Conservation (phyloP, 2,888 invertebrate species). For the Thera britannica region DNA sequence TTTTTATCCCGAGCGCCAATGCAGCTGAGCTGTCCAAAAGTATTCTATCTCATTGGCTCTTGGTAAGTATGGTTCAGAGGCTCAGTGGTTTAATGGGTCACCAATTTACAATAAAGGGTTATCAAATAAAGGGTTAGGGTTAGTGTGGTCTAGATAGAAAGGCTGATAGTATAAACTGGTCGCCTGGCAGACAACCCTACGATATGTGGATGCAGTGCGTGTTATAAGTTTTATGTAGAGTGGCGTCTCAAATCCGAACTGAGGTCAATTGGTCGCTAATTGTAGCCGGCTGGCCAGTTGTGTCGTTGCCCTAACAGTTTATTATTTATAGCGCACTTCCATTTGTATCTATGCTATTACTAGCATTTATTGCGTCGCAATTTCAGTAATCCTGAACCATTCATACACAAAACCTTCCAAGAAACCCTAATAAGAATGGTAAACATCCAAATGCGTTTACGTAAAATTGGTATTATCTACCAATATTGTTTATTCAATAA, state of each 20-base stretch:
- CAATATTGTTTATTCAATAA: too few species aligned
- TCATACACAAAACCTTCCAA: not conserved
- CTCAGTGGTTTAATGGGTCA: not conserved
- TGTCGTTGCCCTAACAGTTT: slow-evolving; percentile 66
- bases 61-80: too few species aligned
- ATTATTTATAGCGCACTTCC: slow-evolving; percentile 53
- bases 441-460: too few species aligned
- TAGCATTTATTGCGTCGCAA: not conserved
- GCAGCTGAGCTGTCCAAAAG: too few species aligned
- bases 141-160: not conserved
- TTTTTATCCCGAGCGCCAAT: too few species aligned
- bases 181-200: slow-evolving; percentile 15
- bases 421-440: too few species aligned
- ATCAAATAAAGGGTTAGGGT: too few species aligned
- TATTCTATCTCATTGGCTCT: too few species aligned
- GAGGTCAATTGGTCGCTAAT: slow-evolving; percentile 80
- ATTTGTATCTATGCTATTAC: slow-evolving; percentile 24
- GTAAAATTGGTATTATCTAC: too few species aligned
- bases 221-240: slow-evolving; percentile 28
- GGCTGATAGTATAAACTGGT: not conserved
- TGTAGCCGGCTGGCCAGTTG: slow-evolving; percentile 52
- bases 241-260: slow-evolving; percentile 64
- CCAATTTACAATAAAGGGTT: not conserved
- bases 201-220: slow-evolving; percentile 5
- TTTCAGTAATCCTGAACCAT: not conserved